Evolutionary conservation across 2,888 invertebrate species (phyloP).

Genomic region (Alcis repandata): DNA sequence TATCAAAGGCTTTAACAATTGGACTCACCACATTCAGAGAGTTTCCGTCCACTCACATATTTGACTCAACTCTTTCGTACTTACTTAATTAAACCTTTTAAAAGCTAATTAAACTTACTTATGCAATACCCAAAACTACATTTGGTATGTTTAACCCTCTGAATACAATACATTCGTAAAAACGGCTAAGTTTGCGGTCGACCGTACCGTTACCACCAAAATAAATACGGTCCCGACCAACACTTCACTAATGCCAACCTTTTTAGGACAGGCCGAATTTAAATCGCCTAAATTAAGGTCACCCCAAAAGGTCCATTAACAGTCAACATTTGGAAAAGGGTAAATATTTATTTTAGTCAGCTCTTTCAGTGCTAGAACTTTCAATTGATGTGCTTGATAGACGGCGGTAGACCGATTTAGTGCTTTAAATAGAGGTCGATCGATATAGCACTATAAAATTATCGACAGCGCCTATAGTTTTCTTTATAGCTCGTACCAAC

Average conservation of each 20-base stretch:
- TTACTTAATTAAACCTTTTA: background rate
- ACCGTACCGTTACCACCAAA: conserved; percentile 41
- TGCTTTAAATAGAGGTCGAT: conserved; percentile 12
- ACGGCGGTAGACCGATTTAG: conserved; percentile 10
- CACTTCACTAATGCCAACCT: conserved; percentile 47
- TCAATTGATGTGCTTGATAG: conserved; percentile 14
- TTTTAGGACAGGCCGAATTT: conserved; percentile 51
- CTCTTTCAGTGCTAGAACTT: conserved; percentile 22
- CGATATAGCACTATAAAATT: background rate
- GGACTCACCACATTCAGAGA: background rate
- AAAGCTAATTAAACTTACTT: background rate
- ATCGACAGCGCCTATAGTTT: background rate
- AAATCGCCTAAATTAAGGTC: conserved; percentile 52
- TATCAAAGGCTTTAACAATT: too few relatives aligned
- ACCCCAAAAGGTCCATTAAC: conserved; percentile 49
- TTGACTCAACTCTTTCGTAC: too few relatives aligned
- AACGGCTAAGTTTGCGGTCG: conserved; percentile 30
- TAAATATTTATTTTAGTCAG: conserved; percentile 33
- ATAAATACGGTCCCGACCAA: conserved; percentile 47
- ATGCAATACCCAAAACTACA: background rate
- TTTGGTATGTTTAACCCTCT: conserved; percentile 1
- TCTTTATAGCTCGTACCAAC: too few relatives aligned
- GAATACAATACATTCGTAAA: conserved; percentile 28
- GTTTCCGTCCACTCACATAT: too few relatives aligned
- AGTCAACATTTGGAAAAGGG: conserved; percentile 46